Conservation (phyloP, 1,140 invertebrate genomes). For the Diorhabda elongata region DNA sequence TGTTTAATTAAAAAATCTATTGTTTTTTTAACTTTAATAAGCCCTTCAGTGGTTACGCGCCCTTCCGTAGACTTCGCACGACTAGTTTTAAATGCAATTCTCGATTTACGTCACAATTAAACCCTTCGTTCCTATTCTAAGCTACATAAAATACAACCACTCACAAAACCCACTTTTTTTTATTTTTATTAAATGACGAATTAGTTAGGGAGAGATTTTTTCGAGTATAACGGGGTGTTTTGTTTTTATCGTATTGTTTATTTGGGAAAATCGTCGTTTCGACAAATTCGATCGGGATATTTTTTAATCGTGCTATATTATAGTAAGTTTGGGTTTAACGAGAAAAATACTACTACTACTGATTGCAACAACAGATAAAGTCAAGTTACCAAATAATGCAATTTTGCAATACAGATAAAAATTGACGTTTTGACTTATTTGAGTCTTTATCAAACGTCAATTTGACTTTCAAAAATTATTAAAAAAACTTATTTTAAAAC, state of each 20-base stretch:
- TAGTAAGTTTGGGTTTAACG: too few relatives aligned
- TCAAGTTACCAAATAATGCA: too few relatives aligned
- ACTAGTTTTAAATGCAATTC: slow-evolving; percentile 39
- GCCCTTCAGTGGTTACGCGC: slow-evolving; percentile 38
- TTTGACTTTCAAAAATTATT: too few relatives aligned
- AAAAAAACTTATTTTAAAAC: too few relatives aligned
- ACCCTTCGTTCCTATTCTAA: slow-evolving; percentile 16
- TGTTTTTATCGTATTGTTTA: slow-evolving; percentile 4
- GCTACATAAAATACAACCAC: slow-evolving; percentile 12
- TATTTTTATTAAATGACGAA: slow-evolving; percentile 14
- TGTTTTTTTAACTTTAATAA: slow-evolving; percentile 43
- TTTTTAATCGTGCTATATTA: not conserved
- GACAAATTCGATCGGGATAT: not conserved
- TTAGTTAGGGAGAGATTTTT: slow-evolving; percentile 10
- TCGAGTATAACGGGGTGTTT: slow-evolving; percentile 1
- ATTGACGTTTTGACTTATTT: too few relatives aligned
- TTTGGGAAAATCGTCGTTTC: not conserved
- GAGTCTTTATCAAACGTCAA: too few relatives aligned
- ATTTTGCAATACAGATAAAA: too few relatives aligned
- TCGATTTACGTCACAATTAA: slow-evolving; percentile 10
- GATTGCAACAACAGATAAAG: too few relatives aligned
- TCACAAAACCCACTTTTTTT: slow-evolving; percentile 17
- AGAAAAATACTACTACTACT: too few relatives aligned
- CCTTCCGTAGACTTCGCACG: slow-evolving; percentile 35
- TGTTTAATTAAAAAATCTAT: slow-evolving; percentile 44